These are phyloP conservation scores for Microtus pennsylvanicus DNA, from an alignment of 2,113 vertebrate genomes.

Conservation along the genomic window DNA sequence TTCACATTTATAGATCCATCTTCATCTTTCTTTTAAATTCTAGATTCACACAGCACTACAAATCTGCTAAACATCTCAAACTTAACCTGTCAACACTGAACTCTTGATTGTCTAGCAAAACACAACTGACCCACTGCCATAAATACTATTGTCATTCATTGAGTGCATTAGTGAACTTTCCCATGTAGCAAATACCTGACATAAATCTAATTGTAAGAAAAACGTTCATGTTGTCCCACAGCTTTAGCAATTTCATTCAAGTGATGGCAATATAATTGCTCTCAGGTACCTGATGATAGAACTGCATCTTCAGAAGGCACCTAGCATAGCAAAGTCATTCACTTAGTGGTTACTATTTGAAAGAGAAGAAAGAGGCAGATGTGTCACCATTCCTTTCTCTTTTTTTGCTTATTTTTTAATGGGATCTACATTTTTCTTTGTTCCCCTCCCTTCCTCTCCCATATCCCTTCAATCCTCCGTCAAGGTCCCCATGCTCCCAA, in stretches of 20 bases:
- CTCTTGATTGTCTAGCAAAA: background rate
- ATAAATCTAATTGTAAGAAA: background rate
- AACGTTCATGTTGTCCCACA: rapidly evolving
- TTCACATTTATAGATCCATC: background rate
- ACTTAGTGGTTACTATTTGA: background rate
- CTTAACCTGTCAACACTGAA: background rate
- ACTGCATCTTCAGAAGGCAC: background rate
- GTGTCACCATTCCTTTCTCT: too few relatives aligned
- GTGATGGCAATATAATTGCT: background rate
- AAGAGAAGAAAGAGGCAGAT: background rate
- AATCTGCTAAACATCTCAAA: background rate
- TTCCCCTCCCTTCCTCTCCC: too few relatives aligned
- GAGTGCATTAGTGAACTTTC: background rate
- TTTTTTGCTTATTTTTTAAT: too few relatives aligned
- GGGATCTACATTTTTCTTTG: too few relatives aligned
- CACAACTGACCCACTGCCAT: background rate
- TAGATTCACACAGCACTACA: background rate
- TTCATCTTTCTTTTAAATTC: background rate
- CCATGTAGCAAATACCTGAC: background rate
- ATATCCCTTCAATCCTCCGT: too few relatives aligned
- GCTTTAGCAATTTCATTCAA: background rate
- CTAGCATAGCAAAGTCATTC: rapidly evolving
- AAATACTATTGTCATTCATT: background rate
- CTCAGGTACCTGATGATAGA: background rate
- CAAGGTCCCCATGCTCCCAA: too few relatives aligned